A percentile compares a stretch with the other conserved stretches of the same genome.
These are phyloP conservation scores for Sebastes nivosus DNA, from an alignment of 2,797 vertebrate genomes.

Conservation along the genomic window DNA sequence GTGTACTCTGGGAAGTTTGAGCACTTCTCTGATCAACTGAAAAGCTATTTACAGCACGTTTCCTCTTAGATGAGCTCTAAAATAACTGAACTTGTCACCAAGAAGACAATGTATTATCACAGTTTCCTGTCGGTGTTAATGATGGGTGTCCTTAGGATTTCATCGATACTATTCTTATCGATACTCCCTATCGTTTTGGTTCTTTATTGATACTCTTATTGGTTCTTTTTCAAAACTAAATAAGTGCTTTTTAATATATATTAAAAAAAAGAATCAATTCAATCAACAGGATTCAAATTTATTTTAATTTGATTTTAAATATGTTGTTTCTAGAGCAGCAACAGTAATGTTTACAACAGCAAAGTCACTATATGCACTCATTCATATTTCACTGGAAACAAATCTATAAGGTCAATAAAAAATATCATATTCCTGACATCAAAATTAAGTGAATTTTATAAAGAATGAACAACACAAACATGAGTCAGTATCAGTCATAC, in stretches of 20 bases:
- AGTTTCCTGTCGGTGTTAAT: background rate
- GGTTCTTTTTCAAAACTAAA: background rate
- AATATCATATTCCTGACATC: background rate
- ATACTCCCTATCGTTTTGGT: too few relatives aligned
- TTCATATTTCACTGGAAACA: background rate
- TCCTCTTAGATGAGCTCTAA: constrained; percentile 2
- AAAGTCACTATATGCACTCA: background rate
- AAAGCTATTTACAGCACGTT: constrained; percentile 4
- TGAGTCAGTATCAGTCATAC: too few relatives aligned
- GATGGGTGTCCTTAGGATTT: too few relatives aligned
- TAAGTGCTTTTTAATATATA: background rate
- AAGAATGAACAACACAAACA: too few relatives aligned
- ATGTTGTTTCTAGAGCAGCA: background rate
- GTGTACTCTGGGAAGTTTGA: constrained; percentile 18
- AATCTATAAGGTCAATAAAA: background rate
- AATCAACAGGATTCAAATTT: background rate
- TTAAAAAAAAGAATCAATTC: background rate
- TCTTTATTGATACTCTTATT: background rate
- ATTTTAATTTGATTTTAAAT: background rate
- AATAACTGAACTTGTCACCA: constrained; percentile 5
- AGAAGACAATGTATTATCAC: background rate
- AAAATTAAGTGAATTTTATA: background rate
- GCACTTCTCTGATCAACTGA: constrained; percentile 33
- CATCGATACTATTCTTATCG: background rate
- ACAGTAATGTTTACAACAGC: background rate